Evolutionary conservation across 2,888 invertebrate genomes (phyloP), one percentile per base, ranked within the genome.

Genomic region (Aphodius sticticus): DNA sequence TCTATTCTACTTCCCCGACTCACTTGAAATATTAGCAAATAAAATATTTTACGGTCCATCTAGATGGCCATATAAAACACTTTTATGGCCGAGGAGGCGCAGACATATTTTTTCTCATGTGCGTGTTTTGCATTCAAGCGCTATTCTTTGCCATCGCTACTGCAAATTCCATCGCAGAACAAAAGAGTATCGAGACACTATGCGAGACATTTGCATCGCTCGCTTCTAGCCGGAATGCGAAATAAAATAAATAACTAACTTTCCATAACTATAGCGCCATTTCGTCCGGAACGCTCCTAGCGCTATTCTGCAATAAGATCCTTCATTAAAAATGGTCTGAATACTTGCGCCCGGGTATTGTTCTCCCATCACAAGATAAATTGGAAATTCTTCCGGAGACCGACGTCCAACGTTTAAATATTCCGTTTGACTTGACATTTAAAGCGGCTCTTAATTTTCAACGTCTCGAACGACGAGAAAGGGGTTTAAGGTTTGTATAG

Each of bases 1-100:
- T 53, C 53, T 53, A 53, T 53, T 53, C 53, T 53, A 53, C 53
- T 53, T 53, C 53, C 12, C 12, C 53, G 53, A 12, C 9, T 12
- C 53, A 53, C 53, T 53, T 53, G 53, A 53, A 53, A 53, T 53
- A 53, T 53, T 53, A 53, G 53, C 53, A 53, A 53, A 53, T 53
- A 53, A 53, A 53, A 53, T 53, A 53, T 53, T 53, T 53, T 53
- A 53, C 53, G 53, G 53, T 53, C 53, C 53, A 53, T 53, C 53
- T 53, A 12, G 53, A 53, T 53, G 53, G 53, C 53, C 53, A 53
- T 53, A 53, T 53, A 53, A 53, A 53, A 53, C 53, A 53, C 53
- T 53, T 53, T 53, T 53, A 53, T 53, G 12, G 53, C 53, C 2
- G 53, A 26, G 26, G 26, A 26, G 53, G 53, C 53, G 53, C 53